These are phyloP conservation scores for Gymnodraco acuticeps DNA, from an alignment of 2,797 vertebrate genomes.

Conservation along the genomic window DNA sequence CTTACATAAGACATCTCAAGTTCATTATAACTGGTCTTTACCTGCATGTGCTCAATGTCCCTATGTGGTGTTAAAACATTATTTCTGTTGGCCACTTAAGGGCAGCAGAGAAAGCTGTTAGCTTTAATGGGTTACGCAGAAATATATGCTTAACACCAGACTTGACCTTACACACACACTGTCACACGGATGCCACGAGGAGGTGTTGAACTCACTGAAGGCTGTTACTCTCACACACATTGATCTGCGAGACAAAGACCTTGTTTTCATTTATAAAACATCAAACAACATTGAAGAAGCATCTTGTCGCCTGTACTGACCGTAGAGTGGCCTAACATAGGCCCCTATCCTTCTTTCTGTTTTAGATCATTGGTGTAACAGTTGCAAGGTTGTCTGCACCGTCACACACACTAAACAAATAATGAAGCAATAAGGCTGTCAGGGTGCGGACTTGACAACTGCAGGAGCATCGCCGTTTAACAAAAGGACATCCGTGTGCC, in stretches of 20 bases:
- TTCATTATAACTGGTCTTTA: too few relatives aligned
- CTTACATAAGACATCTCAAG: too few relatives aligned
- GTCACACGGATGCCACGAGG: neutral
- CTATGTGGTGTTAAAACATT: neutral
- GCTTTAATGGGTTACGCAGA: too few relatives aligned
- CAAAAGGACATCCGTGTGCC: neutral
- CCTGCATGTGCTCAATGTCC: neutral
- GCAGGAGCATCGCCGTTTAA: neutral
- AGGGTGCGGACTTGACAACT: neutral
- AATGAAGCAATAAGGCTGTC: neutral
- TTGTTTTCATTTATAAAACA: neutral
- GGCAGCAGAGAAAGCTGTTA: too few relatives aligned
- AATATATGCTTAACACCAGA: too few relatives aligned
- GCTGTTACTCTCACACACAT: neutral
- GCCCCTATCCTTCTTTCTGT: neutral
- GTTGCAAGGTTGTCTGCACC: constrained; percentile 1
- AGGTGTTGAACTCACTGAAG: neutral
- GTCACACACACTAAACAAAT: neutral
- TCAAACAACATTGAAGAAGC: neutral
- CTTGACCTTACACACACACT: neutral
- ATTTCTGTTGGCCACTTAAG: neutral
- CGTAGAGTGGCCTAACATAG: neutral
- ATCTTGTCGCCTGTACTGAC: neutral
- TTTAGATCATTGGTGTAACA: neutral
- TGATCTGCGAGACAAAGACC: neutral